These are phyloP conservation scores for Apostichopus californicus DNA, from an alignment of 35 echinoderm and acorn worm species.

Conservation along the genomic window DNA sequence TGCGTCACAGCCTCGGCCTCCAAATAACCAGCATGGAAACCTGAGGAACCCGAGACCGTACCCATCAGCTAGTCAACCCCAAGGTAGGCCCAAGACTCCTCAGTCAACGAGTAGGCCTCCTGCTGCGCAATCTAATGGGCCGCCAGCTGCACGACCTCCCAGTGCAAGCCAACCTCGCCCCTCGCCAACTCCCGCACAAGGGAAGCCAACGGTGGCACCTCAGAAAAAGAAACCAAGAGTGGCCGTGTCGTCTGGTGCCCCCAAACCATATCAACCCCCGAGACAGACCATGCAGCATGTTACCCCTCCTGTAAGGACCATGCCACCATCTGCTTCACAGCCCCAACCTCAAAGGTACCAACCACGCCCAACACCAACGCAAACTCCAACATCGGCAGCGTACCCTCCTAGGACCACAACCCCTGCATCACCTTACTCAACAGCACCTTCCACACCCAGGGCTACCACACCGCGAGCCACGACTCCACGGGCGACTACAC, in stretches of 20 bases:
- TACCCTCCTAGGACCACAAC: background rate
- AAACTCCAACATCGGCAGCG: background rate
- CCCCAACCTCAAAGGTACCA: background rate
- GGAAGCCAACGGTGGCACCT: background rate
- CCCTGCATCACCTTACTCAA: background rate
- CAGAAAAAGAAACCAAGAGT: slow-evolving; percentile 41
- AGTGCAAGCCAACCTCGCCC: slow-evolving; percentile 38
- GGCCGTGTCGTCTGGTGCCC: slow-evolving; percentile 26
- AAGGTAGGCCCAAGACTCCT: slow-evolving; percentile 6
- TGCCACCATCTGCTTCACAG: slow-evolving; percentile 39
- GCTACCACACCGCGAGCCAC: slow-evolving; percentile 7
- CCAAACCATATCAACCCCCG: slow-evolving; percentile 34
- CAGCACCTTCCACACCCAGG: background rate
- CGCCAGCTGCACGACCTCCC: background rate
- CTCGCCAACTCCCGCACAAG: slow-evolving; percentile 1
- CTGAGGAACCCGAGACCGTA: slow-evolving; percentile 25
- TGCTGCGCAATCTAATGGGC: background rate
- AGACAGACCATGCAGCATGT: slow-evolving; percentile 35
- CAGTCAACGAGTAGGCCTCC: slow-evolving; percentile 6
- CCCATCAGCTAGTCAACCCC: slow-evolving; percentile 20
- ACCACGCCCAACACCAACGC: background rate
- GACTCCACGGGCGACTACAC: background rate
- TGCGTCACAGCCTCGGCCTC: slow-evolving; percentile 21
- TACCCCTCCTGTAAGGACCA: slow-evolving; percentile 17
- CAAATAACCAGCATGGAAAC: background rate